phyloP scores from a whole-genome alignment of 2,797 vertebrate genomes.

The Phyllotis vaccarum region DNA sequence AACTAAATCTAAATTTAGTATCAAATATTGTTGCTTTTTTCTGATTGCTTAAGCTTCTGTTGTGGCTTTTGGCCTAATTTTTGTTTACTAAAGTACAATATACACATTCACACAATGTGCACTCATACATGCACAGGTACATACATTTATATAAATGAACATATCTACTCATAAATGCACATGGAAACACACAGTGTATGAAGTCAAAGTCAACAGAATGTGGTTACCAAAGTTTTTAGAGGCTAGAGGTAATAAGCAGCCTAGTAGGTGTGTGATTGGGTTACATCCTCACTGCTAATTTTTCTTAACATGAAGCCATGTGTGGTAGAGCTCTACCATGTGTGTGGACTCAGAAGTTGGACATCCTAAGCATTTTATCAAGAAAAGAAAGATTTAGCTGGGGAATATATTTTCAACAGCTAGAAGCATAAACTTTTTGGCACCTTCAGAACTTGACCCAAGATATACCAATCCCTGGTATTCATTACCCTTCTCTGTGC shows the following conservation, averaged over 20 bases:
- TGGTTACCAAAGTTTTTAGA: not conserved
- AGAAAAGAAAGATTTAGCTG: not conserved
- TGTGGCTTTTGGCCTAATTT: slow-evolving; percentile 24
- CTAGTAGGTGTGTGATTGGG: not conserved
- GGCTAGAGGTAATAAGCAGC: not conserved
- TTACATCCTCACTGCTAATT: not conserved
- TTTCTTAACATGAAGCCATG: not conserved
- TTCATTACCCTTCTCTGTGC: not conserved
- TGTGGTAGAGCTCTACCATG: not conserved
- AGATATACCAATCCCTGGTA: not conserved
- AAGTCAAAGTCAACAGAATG: not conserved
- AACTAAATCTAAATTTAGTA: not conserved
- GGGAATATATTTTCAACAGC: slow-evolving; percentile 43
- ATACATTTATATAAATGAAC: not conserved
- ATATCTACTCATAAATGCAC: not conserved
- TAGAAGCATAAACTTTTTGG: not conserved
- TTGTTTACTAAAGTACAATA: slow-evolving; percentile 9
- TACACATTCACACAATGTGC: not conserved
- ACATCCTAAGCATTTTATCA: not conserved
- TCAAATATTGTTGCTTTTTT: slow-evolving; percentile 8
- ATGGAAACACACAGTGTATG: not conserved
- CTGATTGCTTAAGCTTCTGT: slow-evolving; percentile 46
- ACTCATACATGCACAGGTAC: not conserved
- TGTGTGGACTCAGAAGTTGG: not conserved
- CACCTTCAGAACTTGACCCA: not conserved